These are phyloP conservation scores for Pyrocoelia pectoralis DNA, from an alignment of 2,888 invertebrate species.

Conservation along the genomic window DNA sequence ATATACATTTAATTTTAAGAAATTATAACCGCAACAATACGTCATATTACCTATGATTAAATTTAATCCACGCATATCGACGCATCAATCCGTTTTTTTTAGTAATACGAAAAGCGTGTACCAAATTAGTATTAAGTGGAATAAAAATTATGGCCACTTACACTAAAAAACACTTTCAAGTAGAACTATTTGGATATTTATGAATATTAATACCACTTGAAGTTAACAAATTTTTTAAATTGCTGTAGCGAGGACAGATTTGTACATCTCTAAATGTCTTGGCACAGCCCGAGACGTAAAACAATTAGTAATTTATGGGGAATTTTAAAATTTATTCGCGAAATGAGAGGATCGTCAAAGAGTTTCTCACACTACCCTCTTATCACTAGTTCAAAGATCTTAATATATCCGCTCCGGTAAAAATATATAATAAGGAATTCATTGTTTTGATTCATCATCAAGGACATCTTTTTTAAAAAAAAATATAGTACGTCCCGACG, in stretches of 20 bases:
- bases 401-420: neutral
- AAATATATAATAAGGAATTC: conserved; percentile 6
- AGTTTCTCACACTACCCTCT: neutral
- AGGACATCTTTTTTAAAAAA: neutral
- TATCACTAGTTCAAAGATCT: neutral
- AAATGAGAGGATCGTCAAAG: neutral
- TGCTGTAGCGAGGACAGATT: conserved; percentile 26
- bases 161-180: conserved; percentile 15
- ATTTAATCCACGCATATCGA: conserved; percentile 1
- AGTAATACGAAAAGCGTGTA: conserved; percentile 26
- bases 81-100: neutral
- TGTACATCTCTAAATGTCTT: conserved; percentile 23
- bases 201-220: conserved; percentile 18
- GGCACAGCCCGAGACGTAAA: conserved; percentile 8
- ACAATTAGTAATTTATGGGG: neutral
- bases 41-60: neutral
- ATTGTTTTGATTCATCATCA: neutral
- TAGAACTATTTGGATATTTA: conserved; percentile 16
- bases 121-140: conserved; percentile 35
- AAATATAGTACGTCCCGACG: neutral
- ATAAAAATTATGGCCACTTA: conserved; percentile 24
- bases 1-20: too few relatives aligned
- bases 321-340: neutral
- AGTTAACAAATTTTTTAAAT: conserved; percentile 21
- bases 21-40: neutral